Evolutionary conservation across 92 coral and sea anemone genomes (phyloP).

Genomic region (Porites rus): DNA sequence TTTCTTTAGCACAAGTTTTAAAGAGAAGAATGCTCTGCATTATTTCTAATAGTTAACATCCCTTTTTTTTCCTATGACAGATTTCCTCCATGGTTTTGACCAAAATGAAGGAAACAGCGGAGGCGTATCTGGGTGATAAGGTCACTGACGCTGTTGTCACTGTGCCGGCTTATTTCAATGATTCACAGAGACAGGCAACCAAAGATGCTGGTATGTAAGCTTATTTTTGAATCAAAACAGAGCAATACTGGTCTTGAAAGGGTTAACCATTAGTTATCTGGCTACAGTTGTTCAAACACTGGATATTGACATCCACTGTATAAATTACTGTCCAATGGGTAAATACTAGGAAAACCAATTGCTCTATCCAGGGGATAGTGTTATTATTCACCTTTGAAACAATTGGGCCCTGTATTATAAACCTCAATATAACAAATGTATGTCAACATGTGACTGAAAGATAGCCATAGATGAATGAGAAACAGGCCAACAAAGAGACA

Average conservation of each 20-base stretch:
- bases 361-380: no score
- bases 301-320: constrained; percentile 31
- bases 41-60: background rate
- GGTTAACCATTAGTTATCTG: no score
- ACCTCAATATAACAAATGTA: constrained; percentile 12
- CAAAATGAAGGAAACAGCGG: constrained; percentile 82
- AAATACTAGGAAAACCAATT: no score
- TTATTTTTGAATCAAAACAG: background rate
- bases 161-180: constrained; percentile 84
- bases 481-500: no score
- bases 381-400: constrained; percentile 36
- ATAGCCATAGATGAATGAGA: no score
- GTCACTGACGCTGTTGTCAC: constrained; percentile 65
- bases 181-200: constrained; percentile 81
- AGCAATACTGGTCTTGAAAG: background rate
- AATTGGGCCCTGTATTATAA: background rate
- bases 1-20: no score
- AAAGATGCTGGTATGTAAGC: constrained; percentile 74
- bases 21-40: background rate
- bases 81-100: constrained; percentile 80
- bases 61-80: constrained; percentile 8
- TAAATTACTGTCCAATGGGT: no score
- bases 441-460: no score
- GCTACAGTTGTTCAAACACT: background rate
- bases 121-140: constrained; percentile 68